A percentile compares a stretch with the other conserved stretches of the same genome.
phyloP scores from a whole-genome alignment of 2,797 vertebrate genomes.

The Chloroceryle amazona region DNA sequence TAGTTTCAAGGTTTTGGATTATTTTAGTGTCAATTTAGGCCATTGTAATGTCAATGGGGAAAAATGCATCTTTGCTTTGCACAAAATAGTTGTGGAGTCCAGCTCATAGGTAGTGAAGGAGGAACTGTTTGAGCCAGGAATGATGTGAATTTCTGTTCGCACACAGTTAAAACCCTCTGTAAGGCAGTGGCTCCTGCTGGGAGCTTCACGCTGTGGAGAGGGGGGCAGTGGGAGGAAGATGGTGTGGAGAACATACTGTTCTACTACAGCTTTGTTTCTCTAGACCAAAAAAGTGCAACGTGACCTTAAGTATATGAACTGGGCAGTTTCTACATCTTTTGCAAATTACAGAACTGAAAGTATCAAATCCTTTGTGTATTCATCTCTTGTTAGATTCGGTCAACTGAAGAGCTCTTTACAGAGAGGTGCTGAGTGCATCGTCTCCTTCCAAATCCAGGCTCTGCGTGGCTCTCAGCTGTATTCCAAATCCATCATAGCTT shows the following conservation, averaged over 20 bases:
- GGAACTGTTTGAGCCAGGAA: neutral
- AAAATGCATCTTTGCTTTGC: neutral
- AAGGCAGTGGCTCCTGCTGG: neutral
- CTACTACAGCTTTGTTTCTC: neutral
- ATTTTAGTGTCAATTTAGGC: neutral
- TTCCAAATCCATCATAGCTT: neutral
- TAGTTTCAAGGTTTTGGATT: neutral
- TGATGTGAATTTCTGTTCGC: neutral
- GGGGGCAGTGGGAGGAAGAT: neutral
- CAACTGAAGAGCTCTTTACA: neutral
- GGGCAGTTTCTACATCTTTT: neutral
- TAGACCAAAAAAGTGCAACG: neutral
- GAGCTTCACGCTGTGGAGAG: neutral
- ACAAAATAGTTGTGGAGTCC: neutral
- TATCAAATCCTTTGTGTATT: neutral
- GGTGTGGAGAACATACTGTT: neutral
- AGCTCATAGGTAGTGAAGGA: neutral
- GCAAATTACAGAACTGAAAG: neutral
- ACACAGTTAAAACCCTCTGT: neutral
- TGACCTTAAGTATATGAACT: neutral
- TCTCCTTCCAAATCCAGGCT: neutral
- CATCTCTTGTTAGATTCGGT: neutral
- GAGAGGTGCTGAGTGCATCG: neutral
- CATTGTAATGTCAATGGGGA: neutral
- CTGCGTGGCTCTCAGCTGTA: neutral